These are phyloP conservation scores for Bursaphelenchus mucronatus DNA, from an alignment of 1,140 invertebrate species.

Conservation along the genomic window DNA sequence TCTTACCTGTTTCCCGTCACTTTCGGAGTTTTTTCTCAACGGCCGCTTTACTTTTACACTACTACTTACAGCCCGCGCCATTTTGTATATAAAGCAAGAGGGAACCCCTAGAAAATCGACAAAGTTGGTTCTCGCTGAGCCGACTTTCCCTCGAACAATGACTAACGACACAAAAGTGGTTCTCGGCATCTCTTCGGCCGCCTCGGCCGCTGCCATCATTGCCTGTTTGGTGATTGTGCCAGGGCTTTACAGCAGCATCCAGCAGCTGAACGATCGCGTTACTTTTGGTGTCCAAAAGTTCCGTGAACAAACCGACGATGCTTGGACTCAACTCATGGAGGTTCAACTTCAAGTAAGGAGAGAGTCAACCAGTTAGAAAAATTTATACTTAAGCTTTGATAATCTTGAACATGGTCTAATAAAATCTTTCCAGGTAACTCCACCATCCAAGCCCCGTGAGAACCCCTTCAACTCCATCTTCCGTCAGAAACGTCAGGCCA, in stretches of 20 bases:
- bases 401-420: neutral
- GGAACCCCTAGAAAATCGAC: too few species aligned
- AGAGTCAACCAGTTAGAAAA: too few species aligned
- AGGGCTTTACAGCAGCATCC: conserved; percentile 31
- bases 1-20: too few species aligned
- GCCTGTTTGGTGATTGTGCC: conserved; percentile 33
- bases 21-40: too few species aligned
- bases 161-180: conserved; percentile 38
- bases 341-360: conserved; percentile 26
- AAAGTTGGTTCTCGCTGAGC: too few species aligned
- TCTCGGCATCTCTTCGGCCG: conserved; percentile 34
- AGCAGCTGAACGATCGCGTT: conserved; percentile 33
- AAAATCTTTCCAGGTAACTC: conserved; percentile 28
- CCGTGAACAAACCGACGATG: conserved; percentile 41
- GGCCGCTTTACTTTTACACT: too few species aligned
- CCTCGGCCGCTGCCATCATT: conserved; percentile 34
- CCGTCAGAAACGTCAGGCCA: conserved; percentile 29
- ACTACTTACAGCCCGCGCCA: too few species aligned
- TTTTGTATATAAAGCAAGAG: too few species aligned
- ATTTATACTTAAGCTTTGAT: neutral
- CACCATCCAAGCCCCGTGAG: conserved; percentile 35
- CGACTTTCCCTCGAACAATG: conserved; percentile 12
- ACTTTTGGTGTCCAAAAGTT: conserved; percentile 37
- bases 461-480: conserved; percentile 49
- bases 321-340: conserved; percentile 49